A percentile compares a stretch with the other conserved stretches of the same genome.
These are phyloP conservation scores for Alouatta palliata DNA, from an alignment of 2,113 vertebrate genomes.

Conservation along the genomic window DNA sequence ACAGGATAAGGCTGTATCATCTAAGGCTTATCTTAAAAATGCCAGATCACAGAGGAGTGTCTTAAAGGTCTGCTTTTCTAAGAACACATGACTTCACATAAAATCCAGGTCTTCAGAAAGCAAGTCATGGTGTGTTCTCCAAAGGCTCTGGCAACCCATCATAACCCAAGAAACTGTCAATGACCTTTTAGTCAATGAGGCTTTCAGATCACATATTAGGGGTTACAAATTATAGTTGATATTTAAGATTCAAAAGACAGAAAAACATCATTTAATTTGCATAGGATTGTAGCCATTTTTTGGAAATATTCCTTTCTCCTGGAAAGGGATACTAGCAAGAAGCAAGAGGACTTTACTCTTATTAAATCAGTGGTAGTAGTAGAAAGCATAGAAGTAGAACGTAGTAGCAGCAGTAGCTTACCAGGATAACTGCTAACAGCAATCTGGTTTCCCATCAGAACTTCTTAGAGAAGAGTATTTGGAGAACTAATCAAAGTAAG, in stretches of 20 bases:
- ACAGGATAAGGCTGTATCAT: background rate
- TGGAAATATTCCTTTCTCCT: background rate
- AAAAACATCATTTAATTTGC: background rate
- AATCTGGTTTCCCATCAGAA: background rate
- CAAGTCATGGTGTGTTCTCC: background rate
- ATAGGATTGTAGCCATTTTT: background rate
- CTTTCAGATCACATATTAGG: background rate
- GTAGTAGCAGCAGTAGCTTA: background rate
- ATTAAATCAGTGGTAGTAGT: background rate
- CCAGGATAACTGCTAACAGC: background rate
- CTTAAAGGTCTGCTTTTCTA: background rate
- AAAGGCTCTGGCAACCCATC: background rate
- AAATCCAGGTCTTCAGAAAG: background rate
- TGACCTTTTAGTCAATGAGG: background rate
- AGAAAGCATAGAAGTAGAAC: background rate
- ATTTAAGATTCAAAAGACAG: background rate
- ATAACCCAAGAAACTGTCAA: background rate
- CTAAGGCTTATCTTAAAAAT: background rate
- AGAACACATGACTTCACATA: background rate
- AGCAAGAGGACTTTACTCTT: background rate
- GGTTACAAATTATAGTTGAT: background rate
- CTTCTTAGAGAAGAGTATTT: background rate
- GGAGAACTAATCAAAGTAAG: background rate
- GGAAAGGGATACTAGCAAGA: background rate
- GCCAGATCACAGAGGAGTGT: background rate